Evolutionary conservation across 1,140 invertebrate genomes (phyloP).

Genomic region (Helicoverpa armigera): DNA sequence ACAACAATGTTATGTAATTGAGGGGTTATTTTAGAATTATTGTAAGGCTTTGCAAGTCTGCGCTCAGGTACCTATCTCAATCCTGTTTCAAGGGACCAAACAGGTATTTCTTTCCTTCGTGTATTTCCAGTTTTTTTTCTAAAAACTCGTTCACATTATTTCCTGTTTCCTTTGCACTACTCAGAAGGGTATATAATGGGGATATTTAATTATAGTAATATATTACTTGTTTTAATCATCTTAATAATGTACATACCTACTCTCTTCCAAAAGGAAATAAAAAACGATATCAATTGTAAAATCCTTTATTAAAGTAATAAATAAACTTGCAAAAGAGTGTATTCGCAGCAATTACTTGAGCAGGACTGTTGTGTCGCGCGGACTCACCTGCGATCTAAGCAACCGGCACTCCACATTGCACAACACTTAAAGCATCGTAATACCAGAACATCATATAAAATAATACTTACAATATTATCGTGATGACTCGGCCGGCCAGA

Average conservation of each 20-base stretch:
- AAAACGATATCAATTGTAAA: slow-evolving; percentile 67
- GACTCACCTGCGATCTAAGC: slow-evolving; percentile 56
- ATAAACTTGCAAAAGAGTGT: slow-evolving; percentile 81
- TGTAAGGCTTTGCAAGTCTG: neutral
- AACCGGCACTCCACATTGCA: slow-evolving; percentile 60
- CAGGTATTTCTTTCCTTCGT: neutral
- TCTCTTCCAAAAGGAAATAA: no score
- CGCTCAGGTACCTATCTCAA: neutral
- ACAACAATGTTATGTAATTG: neutral
- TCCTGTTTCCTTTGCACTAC: neutral
- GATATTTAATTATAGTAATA: no score
- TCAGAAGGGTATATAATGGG: neutral
- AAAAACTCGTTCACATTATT: neutral
- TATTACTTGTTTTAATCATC: no score
- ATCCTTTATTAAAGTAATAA: slow-evolving; percentile 85
- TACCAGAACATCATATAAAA: slow-evolving; percentile 66
- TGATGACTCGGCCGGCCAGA: slow-evolving; percentile 12
- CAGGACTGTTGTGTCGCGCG: slow-evolving; percentile 61
- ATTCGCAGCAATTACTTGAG: slow-evolving; percentile 77
- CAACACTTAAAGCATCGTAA: slow-evolving; percentile 77
- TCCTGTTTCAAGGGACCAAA: neutral
- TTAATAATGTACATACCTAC: no score
- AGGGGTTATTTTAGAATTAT: neutral
- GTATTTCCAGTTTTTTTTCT: neutral
- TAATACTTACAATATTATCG: slow-evolving; percentile 42